Evolutionary conservation across 2,113 vertebrate genomes (phyloP).

Genomic region (Channa maculata): DNA sequence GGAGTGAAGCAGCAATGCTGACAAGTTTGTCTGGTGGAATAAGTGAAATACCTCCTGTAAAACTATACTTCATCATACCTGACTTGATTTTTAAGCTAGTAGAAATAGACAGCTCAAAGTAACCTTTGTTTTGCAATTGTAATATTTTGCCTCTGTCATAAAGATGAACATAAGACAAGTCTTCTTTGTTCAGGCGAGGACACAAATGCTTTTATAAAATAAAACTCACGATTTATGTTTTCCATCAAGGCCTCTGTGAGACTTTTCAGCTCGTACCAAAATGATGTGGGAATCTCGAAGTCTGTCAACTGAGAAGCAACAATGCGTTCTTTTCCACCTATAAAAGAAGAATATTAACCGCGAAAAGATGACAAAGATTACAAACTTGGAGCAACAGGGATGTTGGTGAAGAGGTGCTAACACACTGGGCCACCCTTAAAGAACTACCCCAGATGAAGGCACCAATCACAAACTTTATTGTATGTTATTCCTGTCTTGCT

Average conservation of each 20-base stretch:
- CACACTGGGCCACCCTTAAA: background rate
- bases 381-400: background rate
- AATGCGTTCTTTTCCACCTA: conserved; percentile 68
- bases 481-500: background rate
- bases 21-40: too few relatives aligned
- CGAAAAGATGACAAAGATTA: background rate
- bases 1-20: background rate
- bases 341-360: conserved; percentile 11
- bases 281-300: conserved; percentile 81
- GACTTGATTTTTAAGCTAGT: too few relatives aligned
- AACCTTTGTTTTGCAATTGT: too few relatives aligned
- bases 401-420: background rate
- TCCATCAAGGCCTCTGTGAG: conserved; percentile 79
- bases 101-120: too few relatives aligned
- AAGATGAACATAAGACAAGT: background rate
- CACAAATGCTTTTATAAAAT: background rate
- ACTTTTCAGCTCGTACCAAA: conserved; percentile 81
- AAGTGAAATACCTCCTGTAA: too few relatives aligned
- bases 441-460: background rate
- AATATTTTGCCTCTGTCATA: background rate
- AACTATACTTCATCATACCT: too few relatives aligned
- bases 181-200: background rate
- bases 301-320: conserved; percentile 67
- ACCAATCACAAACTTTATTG: conserved; percentile 10
- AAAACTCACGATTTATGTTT: conserved; percentile 76